Conservation (phyloP, 2,797 vertebrate species). For the Gymnocypris eckloni region DNA sequence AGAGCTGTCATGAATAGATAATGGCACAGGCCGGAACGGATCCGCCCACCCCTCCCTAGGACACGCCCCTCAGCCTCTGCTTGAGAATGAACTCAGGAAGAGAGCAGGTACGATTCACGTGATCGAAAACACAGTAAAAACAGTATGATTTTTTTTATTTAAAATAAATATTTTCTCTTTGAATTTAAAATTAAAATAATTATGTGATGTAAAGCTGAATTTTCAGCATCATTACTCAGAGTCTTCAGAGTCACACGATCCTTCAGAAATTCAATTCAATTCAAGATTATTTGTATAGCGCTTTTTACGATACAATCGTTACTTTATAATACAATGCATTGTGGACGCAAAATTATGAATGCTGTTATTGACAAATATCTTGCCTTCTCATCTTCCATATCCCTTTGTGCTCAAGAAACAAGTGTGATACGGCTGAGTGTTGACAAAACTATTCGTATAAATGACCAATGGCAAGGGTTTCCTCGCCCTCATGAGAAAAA, state of each 20-base stretch:
- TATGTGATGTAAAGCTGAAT: background rate
- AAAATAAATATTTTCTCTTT: background rate
- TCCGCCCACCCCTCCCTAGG: slow-evolving; percentile 5
- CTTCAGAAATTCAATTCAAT: background rate
- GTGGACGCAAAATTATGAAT: background rate
- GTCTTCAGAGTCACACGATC: background rate
- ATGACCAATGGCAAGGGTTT: background rate
- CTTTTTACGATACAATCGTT: too few relatives aligned
- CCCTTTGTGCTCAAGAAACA: background rate
- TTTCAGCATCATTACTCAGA: background rate
- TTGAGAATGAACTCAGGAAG: background rate
- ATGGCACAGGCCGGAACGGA: slow-evolving; percentile 44
- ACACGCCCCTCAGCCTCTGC: slow-evolving; percentile 21
- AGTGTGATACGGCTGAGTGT: background rate
- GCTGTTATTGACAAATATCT: background rate
- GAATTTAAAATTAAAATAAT: background rate
- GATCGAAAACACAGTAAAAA: background rate
- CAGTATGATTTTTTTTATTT: background rate
- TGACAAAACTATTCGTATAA: background rate
- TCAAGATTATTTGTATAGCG: too few relatives aligned
- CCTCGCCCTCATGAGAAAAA: background rate
- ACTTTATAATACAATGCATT: background rate
- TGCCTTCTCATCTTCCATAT: background rate
- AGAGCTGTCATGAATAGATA: slow-evolving; percentile 71
- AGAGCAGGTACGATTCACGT: background rate